These are phyloP conservation scores for Zelleria hepariella DNA, from an alignment of 2,888 invertebrate genomes.

Conservation along the genomic window DNA sequence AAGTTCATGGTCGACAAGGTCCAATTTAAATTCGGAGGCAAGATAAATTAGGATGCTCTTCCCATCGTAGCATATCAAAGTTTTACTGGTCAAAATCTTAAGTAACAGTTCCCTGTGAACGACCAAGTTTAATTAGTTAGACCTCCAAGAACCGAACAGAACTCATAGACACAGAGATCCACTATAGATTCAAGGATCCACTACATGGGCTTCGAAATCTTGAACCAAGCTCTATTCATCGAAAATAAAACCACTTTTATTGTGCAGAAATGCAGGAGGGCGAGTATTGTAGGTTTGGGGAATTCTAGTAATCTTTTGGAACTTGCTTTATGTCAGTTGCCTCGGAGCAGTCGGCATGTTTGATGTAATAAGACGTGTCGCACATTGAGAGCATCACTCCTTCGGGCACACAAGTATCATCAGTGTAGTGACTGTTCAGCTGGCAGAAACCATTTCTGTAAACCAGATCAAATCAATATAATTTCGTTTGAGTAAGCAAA, in stretches of 20 bases:
- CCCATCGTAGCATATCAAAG: slow-evolving; percentile 48
- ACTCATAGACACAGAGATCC: too few species aligned
- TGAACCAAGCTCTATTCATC: too few species aligned
- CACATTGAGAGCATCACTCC: slow-evolving; percentile 35
- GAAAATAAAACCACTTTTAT: too few species aligned
- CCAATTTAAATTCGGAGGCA: slow-evolving; percentile 25
- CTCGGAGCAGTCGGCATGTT: slow-evolving; percentile 9
- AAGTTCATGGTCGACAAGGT: slow-evolving; percentile 18
- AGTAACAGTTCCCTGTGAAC: slow-evolving; percentile 27
- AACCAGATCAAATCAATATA: slow-evolving; percentile 7
- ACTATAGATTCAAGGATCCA: too few species aligned
- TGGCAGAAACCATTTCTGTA: slow-evolving; percentile 55
- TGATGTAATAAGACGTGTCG: slow-evolving; percentile 33
- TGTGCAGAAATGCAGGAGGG: too few species aligned
- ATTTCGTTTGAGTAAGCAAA: background rate
- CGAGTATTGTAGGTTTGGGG: too few species aligned
- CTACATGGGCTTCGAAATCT: too few species aligned
- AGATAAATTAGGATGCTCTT: slow-evolving; percentile 44
- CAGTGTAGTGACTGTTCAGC: slow-evolving; percentile 40
- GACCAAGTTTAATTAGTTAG: background rate
- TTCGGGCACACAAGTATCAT: slow-evolving; percentile 33
- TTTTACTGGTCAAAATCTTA: slow-evolving; percentile 26
- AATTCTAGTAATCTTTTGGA: too few species aligned
- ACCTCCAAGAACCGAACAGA: too few species aligned
- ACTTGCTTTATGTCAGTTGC: background rate